Evolutionary conservation across 2,113 vertebrate species (phyloP).

Genomic region (Caretta caretta): DNA sequence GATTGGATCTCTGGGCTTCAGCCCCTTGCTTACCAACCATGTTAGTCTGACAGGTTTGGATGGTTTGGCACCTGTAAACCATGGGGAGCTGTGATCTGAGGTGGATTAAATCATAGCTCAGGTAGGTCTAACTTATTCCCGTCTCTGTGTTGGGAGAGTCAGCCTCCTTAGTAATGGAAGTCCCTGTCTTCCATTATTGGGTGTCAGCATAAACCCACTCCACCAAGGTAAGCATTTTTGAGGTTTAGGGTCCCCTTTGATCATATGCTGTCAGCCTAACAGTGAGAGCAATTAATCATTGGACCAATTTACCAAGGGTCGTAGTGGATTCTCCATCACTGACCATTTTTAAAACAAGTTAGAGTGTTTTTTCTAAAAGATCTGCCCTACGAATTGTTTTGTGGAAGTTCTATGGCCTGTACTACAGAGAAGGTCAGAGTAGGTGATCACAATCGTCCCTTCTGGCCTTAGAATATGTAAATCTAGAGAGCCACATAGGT

Average conservation of each 20-base stretch:
- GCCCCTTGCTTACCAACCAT: not conserved
- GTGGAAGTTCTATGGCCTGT: not conserved
- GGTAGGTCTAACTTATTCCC: not conserved
- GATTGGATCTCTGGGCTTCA: not conserved
- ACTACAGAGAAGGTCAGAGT: not conserved
- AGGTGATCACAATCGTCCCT: not conserved
- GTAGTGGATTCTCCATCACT: not conserved
- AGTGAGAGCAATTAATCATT: not conserved
- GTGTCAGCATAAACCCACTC: not conserved
- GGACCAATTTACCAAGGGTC: not conserved
- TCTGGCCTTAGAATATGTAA: not conserved
- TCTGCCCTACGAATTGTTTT: not conserved
- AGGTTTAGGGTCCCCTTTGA: not conserved
- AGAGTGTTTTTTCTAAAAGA: not conserved
- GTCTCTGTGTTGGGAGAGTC: not conserved
- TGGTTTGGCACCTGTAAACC: not conserved
- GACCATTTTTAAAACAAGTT: not conserved
- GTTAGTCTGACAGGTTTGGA: not conserved
- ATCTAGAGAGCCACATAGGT: not conserved
- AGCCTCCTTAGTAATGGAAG: not conserved
- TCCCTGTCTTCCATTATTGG: not conserved
- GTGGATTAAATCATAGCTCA: not conserved
- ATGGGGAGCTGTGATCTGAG: not conserved
- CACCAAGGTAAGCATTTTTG: not conserved
- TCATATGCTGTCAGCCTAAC: not conserved